Evolutionary conservation across 2,888 invertebrate species (phyloP).

Genomic region (Unio pictorum): DNA sequence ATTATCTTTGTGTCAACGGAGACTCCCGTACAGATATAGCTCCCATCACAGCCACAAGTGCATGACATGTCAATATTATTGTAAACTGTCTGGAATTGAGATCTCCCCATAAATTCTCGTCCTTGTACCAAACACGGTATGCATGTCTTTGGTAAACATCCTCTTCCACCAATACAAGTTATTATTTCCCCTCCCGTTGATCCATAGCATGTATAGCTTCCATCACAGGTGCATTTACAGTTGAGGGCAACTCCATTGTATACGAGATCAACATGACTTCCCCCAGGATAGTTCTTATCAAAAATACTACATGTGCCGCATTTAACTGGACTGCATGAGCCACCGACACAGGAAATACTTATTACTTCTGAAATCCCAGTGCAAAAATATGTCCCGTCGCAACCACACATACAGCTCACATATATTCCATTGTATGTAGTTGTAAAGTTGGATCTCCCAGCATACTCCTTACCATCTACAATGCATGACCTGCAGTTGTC

Average conservation of each 20-base stretch:
- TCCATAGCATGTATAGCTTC: slow-evolving; percentile 20
- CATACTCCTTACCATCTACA: slow-evolving; percentile 21
- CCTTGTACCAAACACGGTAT: slow-evolving; percentile 29
- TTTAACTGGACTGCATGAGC: slow-evolving; percentile 20
- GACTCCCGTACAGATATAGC: slow-evolving; percentile 22
- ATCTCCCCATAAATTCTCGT: slow-evolving; percentile 31
- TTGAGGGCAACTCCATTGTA: slow-evolving; percentile 14
- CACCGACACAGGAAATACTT: slow-evolving; percentile 24
- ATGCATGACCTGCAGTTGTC: slow-evolving; percentile 18
- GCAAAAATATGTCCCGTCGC: slow-evolving; percentile 28
- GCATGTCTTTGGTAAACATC: slow-evolving; percentile 27
- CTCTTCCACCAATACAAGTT: slow-evolving; percentile 20
- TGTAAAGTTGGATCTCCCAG: slow-evolving; percentile 18
- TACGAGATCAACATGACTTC: slow-evolving; percentile 22
- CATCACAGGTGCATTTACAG: slow-evolving; percentile 30
- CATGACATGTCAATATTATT: slow-evolving; percentile 52
- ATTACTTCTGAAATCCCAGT: slow-evolving; percentile 26
- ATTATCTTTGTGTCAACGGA: slow-evolving; percentile 14
- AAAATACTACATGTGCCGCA: slow-evolving; percentile 29
- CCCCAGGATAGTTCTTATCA: slow-evolving; percentile 23
- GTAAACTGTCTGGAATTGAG: slow-evolving; percentile 42
- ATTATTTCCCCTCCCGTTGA: slow-evolving; percentile 11
- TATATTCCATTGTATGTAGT: slow-evolving; percentile 27
- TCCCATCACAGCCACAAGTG: slow-evolving; percentile 54
- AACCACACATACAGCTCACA: slow-evolving; percentile 28